Base-by-base conservation (phyloP, 2,113 vertebrate genomes). In the Corythaeola cristata region DNA sequence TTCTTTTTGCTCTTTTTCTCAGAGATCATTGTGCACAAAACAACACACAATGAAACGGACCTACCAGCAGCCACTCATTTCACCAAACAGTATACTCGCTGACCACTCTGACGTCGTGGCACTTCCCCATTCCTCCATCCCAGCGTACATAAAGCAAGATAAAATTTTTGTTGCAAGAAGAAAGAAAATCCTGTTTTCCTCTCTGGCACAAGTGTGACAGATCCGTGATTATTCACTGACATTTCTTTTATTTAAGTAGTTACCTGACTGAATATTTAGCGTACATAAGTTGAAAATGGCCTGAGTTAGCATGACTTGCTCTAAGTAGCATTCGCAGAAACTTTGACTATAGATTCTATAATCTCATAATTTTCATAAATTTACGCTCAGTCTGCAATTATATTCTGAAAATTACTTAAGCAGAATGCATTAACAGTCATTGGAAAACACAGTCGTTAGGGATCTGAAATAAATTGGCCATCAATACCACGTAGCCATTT, bases 41-140 rank as follows among this genome's bases (percentile, higher is more conserved):
- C n/a, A 68, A 79, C 33, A 50, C 75, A 95, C 91, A 97, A 81
- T 45, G 84, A 93, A 96, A 85, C 27, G 50, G 67, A 89, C 90
- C 63, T 90, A 93, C 62, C 47, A 84, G 78, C 32, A 91, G 92
- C 52, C 94, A 71, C 50, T 62, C 53, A 71, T 68, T 91, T 89
- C 95, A 60, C 77, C 75, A 68, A 93, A 88, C 64, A 62, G 37
- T 12, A 18, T 4, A 8, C n/a, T 93, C 49, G 39, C 78, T 91
- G 90, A 71, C 50, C 69, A 88, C 18, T 2, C 80, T 78, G 93
- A 92, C 11, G 2, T 21, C 78, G 72, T 2, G 50, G 49, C 64
- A 76, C 27, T 5, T 77, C 56, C 58, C 72, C 41, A 55, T 91
- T 90, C 68, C 79, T 52, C 72, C 69, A 93, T 32, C 33, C 18